Conservation (phyloP, 2,113 vertebrate genomes). For the Protobothrops mucrosquamatus region DNA sequence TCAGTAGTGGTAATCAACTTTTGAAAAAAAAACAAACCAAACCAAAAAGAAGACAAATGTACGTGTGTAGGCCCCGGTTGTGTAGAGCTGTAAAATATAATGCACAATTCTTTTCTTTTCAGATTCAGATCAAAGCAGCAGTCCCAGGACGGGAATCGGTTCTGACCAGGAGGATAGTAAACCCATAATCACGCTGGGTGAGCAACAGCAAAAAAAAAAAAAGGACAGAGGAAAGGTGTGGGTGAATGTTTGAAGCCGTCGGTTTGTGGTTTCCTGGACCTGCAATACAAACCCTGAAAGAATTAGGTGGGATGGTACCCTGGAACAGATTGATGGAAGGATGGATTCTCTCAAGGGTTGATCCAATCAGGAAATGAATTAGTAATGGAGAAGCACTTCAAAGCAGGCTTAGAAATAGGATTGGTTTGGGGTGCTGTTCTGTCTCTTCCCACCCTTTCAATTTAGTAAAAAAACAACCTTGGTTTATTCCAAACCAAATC, state of each 20-base stretch:
- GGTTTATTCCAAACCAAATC: background rate
- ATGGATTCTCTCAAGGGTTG: background rate
- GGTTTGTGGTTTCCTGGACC: background rate
- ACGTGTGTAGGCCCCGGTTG: too few species aligned
- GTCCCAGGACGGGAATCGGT: constrained; percentile 84
- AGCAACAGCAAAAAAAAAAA: constrained; percentile 42
- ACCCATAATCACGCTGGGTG: constrained; percentile 88
- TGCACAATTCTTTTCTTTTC: constrained; percentile 28
- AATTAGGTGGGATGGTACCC: background rate
- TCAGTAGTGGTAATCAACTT: background rate
- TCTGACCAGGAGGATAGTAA: constrained; percentile 94
- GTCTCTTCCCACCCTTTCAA: background rate
- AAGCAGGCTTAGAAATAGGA: background rate
- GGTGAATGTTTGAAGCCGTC: background rate
- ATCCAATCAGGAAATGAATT: background rate
- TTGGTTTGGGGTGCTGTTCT: background rate
- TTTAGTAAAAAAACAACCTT: background rate
- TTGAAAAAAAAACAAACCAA: too few species aligned
- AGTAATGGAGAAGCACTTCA: background rate
- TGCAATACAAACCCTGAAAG: background rate
- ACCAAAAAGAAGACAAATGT: background rate
- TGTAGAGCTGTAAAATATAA: rapidly evolving
- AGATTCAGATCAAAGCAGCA: constrained; percentile 90
- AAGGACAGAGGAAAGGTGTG: background rate
- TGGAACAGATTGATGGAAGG: background rate